phyloP scores from a whole-genome alignment of 2,113 vertebrate species.

The Embiotoca jacksoni region DNA sequence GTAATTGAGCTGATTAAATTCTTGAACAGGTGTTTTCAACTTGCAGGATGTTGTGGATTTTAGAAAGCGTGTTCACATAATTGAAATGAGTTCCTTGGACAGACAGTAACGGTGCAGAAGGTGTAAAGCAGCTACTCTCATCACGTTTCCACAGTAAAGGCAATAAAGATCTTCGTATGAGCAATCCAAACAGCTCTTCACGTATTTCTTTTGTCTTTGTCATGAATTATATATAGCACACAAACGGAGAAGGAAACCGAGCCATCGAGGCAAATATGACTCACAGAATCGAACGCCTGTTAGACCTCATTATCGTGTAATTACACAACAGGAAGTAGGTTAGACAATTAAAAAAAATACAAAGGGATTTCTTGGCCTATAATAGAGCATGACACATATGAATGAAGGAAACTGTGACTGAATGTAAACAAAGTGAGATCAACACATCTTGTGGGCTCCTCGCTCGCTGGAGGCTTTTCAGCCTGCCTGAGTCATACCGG shows the following conservation, averaged over 20 bases:
- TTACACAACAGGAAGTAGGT: conserved; percentile 45
- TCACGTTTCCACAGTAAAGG: not conserved
- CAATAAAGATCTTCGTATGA: not conserved
- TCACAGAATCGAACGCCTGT: not conserved
- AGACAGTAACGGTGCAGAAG: not conserved
- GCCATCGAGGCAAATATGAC: not conserved
- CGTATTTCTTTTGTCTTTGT: not conserved
- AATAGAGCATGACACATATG: conserved; percentile 6
- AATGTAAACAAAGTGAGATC: conserved; percentile 53
- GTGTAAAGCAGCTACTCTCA: conserved; percentile 1
- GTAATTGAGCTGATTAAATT: not conserved
- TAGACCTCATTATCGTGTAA: conserved; percentile 21
- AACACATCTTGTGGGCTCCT: conserved; percentile 19
- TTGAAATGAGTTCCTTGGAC: not conserved
- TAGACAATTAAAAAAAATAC: conserved; percentile 6
- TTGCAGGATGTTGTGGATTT: conserved; percentile 3
- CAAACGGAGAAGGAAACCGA: conserved; percentile 15
- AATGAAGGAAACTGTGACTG: conserved; percentile 32
- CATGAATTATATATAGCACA: not conserved
- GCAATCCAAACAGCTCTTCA: too few relatives aligned
- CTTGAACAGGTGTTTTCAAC: not conserved
- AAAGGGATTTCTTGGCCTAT: conserved; percentile 21
- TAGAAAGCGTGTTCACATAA: not conserved
- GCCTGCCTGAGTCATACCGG: conserved; percentile 33
- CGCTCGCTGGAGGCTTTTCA: conserved; percentile 10